phyloP scores from a whole-genome alignment of 2,797 vertebrate species.

The Enteromius mattozi region DNA sequence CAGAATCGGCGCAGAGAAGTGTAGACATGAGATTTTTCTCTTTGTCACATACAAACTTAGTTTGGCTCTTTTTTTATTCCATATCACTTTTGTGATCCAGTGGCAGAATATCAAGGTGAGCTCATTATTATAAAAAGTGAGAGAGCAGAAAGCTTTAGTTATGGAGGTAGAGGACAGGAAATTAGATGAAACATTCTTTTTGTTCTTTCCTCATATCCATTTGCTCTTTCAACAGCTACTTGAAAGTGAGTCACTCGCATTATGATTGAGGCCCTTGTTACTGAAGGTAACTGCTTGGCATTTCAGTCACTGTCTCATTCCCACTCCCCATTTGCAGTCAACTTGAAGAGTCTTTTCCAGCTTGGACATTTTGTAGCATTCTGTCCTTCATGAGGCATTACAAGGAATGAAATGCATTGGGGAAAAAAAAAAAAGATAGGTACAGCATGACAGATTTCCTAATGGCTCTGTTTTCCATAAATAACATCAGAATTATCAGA shows the following conservation, averaged over 20 bases:
- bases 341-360: slow-evolving; percentile 78
- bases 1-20: slow-evolving; percentile 78
- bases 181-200: slow-evolving; percentile 74
- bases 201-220: slow-evolving; percentile 64
- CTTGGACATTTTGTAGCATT: slow-evolving; percentile 78
- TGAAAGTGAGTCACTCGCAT: slow-evolving; percentile 81
- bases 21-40: slow-evolving; percentile 71
- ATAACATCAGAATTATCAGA: slow-evolving; percentile 34
- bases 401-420: slow-evolving; percentile 64
- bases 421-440: slow-evolving; percentile 68
- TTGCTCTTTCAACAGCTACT: slow-evolving; percentile 81
- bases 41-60: slow-evolving; percentile 75
- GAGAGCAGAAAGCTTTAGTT: slow-evolving; percentile 75
- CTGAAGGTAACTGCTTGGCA: slow-evolving; percentile 83
- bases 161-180: slow-evolving; percentile 71
- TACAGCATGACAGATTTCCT: slow-evolving; percentile 67
- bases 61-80: slow-evolving; percentile 63
- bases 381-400: slow-evolving; percentile 79
- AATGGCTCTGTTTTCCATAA: slow-evolving; percentile 48
- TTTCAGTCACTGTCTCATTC: slow-evolving; percentile 83
- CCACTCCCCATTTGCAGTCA: slow-evolving; percentile 76
- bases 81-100: slow-evolving; percentile 70
- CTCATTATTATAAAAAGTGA: slow-evolving; percentile 78
- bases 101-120: slow-evolving; percentile 79
- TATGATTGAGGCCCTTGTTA: slow-evolving; percentile 82